phyloP scores from a whole-genome alignment of 1,140 invertebrate genomes.

The Drosophila elegans region DNA sequence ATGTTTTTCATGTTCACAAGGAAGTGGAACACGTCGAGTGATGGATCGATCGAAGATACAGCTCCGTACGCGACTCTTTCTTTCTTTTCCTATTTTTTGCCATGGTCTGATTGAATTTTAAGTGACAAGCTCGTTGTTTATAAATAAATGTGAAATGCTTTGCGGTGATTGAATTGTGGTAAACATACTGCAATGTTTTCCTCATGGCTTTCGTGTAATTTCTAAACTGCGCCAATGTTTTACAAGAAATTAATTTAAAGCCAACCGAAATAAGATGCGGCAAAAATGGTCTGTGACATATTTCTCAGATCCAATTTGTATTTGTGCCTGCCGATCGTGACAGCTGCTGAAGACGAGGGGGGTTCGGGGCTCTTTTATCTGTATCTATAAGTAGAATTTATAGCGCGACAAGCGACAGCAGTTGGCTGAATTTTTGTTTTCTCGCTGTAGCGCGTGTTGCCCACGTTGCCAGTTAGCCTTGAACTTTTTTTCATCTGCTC shows the following conservation, averaged over 20 bases:
- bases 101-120: slow-evolving; percentile 11
- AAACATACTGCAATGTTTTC: slow-evolving; percentile 21
- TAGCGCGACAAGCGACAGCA: slow-evolving; percentile 52
- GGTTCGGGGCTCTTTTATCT: slow-evolving; percentile 15
- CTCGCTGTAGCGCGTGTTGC: slow-evolving; percentile 52
- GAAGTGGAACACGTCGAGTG: slow-evolving; percentile 8
- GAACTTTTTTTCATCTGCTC: slow-evolving; percentile 66
- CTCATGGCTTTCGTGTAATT: slow-evolving; percentile 42
- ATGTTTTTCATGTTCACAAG: slow-evolving; percentile 13
- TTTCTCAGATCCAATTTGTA: slow-evolving; percentile 52
- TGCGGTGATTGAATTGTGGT: slow-evolving; percentile 11
- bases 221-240: slow-evolving; percentile 64
- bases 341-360: slow-evolving; percentile 14
- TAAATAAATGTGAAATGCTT: slow-evolving; percentile 19
- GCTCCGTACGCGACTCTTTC: slow-evolving; percentile 7
- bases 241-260: slow-evolving; percentile 56
- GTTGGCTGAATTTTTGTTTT: slow-evolving; percentile 37
- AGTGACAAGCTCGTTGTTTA: slow-evolving; percentile 9
- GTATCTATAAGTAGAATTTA: slow-evolving; percentile 67
- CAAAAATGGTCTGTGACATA: slow-evolving; percentile 58
- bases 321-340: slow-evolving; percentile 28
- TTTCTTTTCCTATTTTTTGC: background rate
- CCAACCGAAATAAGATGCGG: slow-evolving; percentile 18
- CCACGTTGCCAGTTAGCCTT: slow-evolving; percentile 70
- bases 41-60: slow-evolving; percentile 21